phyloP scores from a whole-genome alignment of 2,113 vertebrate genomes.

The Ploceus nigricollis region DNA sequence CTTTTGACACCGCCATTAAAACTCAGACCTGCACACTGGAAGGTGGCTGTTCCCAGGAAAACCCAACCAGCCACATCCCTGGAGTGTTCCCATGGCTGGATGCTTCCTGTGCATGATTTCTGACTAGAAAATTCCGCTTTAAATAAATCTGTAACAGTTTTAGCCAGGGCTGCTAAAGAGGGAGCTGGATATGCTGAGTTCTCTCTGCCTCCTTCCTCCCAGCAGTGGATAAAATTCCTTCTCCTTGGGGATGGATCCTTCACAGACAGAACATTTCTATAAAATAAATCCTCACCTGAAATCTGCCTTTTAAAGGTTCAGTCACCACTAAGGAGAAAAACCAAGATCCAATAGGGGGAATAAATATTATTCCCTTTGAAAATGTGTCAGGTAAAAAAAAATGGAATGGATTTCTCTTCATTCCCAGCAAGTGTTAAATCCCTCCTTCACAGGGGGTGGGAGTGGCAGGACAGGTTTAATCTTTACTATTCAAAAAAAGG shows the following conservation, averaged over 20 bases:
- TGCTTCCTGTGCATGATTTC: neutral
- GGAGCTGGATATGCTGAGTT: neutral
- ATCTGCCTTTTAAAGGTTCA: neutral
- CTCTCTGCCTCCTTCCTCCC: neutral
- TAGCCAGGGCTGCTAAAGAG: neutral
- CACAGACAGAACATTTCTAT: neutral
- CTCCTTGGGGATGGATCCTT: neutral
- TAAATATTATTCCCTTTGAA: neutral
- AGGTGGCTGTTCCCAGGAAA: neutral
- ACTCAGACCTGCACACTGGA: neutral
- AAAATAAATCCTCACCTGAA: neutral
- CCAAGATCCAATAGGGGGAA: neutral
- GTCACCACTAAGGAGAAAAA: neutral
- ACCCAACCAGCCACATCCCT: accelerated
- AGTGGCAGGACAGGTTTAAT: neutral
- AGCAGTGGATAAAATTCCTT: neutral
- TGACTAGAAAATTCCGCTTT: neutral
- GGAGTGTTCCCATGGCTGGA: neutral
- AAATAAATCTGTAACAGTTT: neutral
- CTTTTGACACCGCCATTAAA: neutral
- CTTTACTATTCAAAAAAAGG: neutral
- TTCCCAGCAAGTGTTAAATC: neutral
- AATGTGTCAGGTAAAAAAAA: neutral
- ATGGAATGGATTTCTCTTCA: neutral
- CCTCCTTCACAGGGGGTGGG: neutral